Evolutionary conservation across 2,113 vertebrate species (phyloP).

Genomic region (Blennius ocellaris): DNA sequence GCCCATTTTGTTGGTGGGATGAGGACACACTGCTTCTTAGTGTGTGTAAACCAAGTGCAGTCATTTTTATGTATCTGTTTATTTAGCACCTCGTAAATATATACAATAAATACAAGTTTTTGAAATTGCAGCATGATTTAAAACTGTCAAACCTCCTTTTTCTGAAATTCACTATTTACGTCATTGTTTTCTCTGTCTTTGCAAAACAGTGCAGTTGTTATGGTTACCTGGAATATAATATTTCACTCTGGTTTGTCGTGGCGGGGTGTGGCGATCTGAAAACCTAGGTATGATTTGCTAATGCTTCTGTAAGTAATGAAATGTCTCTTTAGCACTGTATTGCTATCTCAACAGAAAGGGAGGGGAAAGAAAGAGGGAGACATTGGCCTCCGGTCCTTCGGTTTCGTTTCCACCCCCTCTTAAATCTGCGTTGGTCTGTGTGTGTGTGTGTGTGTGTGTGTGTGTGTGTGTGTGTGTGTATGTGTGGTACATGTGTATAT

Average conservation of each 20-base stretch:
- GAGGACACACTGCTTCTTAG: too few relatives aligned
- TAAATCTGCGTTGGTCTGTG: constrained; percentile 24
- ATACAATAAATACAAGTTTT: too few relatives aligned
- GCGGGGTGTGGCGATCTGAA: too few relatives aligned
- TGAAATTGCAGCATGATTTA: too few relatives aligned
- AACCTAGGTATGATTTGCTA: neutral
- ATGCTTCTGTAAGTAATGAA: constrained; percentile 6
- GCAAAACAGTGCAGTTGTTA: neutral
- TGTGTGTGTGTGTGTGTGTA: constrained; percentile 10
- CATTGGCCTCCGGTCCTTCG: constrained; percentile 18
- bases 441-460: constrained; percentile 9
- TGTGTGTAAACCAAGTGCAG: neutral
- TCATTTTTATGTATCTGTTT: too few relatives aligned
- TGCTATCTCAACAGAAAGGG: neutral
- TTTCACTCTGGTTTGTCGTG: too few relatives aligned
- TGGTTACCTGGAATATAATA: too few relatives aligned
- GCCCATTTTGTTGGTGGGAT: too few relatives aligned
- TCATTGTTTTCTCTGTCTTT: neutral
- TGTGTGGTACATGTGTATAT: neutral
- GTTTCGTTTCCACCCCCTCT: constrained; percentile 30
- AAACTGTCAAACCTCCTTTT: neutral
- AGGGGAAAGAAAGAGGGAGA: neutral
- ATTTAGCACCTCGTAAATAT: too few relatives aligned
- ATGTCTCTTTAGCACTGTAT: neutral
- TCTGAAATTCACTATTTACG: neutral